Evolutionary conservation across 2,888 invertebrate species (phyloP).

Genomic region (Boloria euphrosyne): DNA sequence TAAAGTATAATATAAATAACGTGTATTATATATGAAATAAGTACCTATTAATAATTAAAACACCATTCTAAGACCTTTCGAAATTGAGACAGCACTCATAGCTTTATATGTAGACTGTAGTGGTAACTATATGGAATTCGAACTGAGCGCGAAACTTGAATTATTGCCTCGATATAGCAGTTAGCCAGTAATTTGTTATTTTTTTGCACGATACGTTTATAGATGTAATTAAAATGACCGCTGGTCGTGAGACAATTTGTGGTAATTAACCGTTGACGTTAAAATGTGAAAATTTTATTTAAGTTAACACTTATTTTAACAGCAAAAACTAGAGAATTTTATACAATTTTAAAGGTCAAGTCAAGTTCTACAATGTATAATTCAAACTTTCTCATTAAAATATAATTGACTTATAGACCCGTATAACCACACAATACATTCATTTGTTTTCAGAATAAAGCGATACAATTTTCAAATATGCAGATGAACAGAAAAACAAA

Average conservation of each 20-base stretch:
- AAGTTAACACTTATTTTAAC: conserved; percentile 25
- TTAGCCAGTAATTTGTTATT: conserved; percentile 11
- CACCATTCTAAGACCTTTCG: too few species aligned
- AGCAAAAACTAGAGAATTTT: neutral
- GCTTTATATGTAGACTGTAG: neutral
- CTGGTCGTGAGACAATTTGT: conserved; percentile 24
- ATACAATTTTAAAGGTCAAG: too few species aligned
- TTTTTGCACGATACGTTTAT: conserved; percentile 20
- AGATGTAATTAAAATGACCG: conserved; percentile 26
- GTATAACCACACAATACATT: too few species aligned
- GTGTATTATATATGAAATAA: too few species aligned
- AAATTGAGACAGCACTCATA: neutral
- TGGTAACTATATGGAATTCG: conserved; percentile 5
- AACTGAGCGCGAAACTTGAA: conserved; percentile 24
- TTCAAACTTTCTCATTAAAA: too few species aligned
- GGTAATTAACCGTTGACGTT: conserved; percentile 12
- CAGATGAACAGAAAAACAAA: too few species aligned
- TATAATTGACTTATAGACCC: too few species aligned
- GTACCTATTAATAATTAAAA: too few species aligned
- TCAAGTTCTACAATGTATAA: too few species aligned
- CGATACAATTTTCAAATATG: too few species aligned
- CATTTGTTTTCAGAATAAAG: too few species aligned
- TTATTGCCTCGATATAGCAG: conserved; percentile 18
- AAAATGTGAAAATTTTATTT: conserved; percentile 22
- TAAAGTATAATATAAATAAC: too few species aligned